phyloP scores from a whole-genome alignment of 2,888 invertebrate genomes.

The Cyaniris semiargus region DNA sequence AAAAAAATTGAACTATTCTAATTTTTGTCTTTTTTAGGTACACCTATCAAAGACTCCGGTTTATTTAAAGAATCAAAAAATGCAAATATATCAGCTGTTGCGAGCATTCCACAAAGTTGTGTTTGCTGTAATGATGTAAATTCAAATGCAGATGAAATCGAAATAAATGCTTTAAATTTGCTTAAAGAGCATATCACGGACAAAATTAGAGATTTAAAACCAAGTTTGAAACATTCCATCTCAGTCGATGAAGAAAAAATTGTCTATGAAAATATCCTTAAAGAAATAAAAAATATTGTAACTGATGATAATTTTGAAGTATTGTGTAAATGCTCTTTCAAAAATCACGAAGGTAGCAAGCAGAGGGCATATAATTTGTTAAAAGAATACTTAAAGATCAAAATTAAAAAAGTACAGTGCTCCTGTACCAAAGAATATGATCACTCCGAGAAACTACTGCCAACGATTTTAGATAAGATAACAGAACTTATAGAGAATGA shows the following conservation, averaged over 20 bases:
- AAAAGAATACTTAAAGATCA: constrained; percentile 70
- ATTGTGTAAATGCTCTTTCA: constrained; percentile 53
- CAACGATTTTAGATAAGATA: constrained; percentile 59
- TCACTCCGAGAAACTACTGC: constrained; percentile 49
- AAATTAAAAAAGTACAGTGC: constrained; percentile 66
- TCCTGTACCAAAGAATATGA: constrained; percentile 49
- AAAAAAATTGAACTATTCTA: background rate
- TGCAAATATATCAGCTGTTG: constrained; percentile 12
- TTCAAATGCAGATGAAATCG: constrained; percentile 57
- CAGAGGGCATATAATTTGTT: constrained; percentile 64
- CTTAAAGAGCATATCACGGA: constrained; percentile 62
- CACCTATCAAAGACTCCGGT: background rate
- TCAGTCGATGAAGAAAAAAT: constrained; percentile 56
- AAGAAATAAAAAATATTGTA: constrained; percentile 63
- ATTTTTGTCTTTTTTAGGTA: background rate
- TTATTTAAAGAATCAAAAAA: background rate
- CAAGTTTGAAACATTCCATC: constrained; percentile 50
- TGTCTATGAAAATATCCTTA: constrained; percentile 54
- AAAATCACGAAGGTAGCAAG: constrained; percentile 57
- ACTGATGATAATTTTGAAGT: constrained; percentile 54
- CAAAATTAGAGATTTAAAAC: constrained; percentile 58
- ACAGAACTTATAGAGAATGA: constrained; percentile 65
- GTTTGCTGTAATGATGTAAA: constrained; percentile 55
- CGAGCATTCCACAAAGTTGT: constrained; percentile 44
- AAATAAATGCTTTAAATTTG: constrained; percentile 65